phyloP scores from a whole-genome alignment of 2,888 invertebrate species.

The Portevinia maculata region DNA sequence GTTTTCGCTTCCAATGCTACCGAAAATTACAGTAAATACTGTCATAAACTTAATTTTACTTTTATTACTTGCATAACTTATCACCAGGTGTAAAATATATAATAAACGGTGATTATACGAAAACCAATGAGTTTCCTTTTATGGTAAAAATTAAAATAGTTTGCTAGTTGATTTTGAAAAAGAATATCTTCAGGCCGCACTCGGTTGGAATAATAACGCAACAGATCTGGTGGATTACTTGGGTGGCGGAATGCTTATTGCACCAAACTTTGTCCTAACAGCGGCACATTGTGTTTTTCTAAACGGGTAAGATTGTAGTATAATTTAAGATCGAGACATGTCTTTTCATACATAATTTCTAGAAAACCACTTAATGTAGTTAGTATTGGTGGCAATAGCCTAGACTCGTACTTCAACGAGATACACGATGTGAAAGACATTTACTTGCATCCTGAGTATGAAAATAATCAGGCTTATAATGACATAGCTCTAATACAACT shows the following conservation, averaged over 20 bases:
- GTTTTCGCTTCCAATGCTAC: neutral
- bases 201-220: slow-evolving; percentile 30
- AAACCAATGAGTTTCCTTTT: slow-evolving; percentile 6
- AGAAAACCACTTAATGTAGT: slow-evolving; percentile 21
- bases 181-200: slow-evolving; percentile 17
- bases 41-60: neutral
- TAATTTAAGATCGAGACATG: too few species aligned
- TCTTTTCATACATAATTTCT: neutral
- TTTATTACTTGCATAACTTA: neutral
- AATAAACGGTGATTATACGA: neutral
- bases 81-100: neutral
- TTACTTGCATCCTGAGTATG: slow-evolving; percentile 45
- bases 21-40: too few species aligned
- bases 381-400: slow-evolving; percentile 22
- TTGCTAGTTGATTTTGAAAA: neutral
- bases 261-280: slow-evolving; percentile 31
- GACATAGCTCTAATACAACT: slow-evolving; percentile 59
- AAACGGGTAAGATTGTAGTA: slow-evolving; percentile 13
- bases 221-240: slow-evolving; percentile 14
- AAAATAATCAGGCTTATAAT: slow-evolving; percentile 27
- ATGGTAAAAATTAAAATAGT: slow-evolving; percentile 6
- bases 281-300: slow-evolving; percentile 30
- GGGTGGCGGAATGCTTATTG: slow-evolving; percentile 39
- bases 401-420: slow-evolving; percentile 14
- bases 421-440: neutral